phyloP scores from a whole-genome alignment of 1,140 invertebrate species.

The Neoseiulus cucumeris region DNA sequence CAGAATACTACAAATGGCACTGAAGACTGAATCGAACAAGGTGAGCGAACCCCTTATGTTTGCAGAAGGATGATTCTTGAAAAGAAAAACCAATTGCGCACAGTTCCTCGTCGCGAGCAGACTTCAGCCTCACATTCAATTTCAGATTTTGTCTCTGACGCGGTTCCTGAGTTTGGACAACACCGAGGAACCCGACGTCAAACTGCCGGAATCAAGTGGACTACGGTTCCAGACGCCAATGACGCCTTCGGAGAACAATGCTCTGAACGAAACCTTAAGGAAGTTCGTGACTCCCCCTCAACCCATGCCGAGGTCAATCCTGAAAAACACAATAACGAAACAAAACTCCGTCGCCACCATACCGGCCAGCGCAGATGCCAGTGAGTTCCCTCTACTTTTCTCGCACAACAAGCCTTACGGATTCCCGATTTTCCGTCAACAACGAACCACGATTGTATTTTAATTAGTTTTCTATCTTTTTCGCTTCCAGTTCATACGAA shows the following conservation, averaged over 20 bases:
- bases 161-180: neutral
- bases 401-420: too few relatives aligned
- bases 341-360: neutral
- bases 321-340: conserved; percentile 1
- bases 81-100: neutral
- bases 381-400: too few relatives aligned
- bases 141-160: neutral
- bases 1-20: neutral
- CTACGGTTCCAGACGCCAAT: neutral
- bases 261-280: neutral
- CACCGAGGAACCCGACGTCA: neutral
- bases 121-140: neutral
- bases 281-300: neutral
- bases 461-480: too few relatives aligned
- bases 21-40: neutral
- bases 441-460: too few relatives aligned
- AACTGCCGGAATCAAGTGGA: neutral
- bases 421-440: too few relatives aligned
- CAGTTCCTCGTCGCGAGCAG: neutral
- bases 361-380: neutral
- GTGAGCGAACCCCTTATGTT: neutral
- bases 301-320: neutral
- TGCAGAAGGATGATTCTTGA: neutral
- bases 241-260: neutral
- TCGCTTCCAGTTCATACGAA: too few relatives aligned